phyloP scores from a whole-genome alignment of 2,797 vertebrate species.

The Labeo calbasu region DNA sequence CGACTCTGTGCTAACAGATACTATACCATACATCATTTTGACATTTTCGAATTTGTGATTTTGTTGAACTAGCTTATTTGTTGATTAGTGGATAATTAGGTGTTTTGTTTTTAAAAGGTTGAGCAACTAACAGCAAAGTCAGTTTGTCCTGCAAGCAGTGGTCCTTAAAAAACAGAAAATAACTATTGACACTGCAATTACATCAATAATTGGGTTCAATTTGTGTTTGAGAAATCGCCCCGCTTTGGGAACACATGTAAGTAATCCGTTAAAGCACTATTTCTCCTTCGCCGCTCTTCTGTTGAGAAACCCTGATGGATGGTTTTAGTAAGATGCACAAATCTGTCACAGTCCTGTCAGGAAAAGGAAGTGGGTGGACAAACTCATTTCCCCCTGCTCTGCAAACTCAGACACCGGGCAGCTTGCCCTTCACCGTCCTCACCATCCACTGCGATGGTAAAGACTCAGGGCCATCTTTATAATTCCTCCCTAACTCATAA shows the following conservation, averaged over 20 bases:
- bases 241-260: conserved; percentile 8
- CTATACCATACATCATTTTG: neutral
- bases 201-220: neutral
- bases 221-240: conserved; percentile 3
- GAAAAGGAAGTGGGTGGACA: conserved; percentile 31
- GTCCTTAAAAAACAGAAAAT: neutral
- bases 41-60: neutral
- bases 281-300: conserved; percentile 17
- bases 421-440: neutral
- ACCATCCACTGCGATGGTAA: neutral
- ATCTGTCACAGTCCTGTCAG: conserved; percentile 37
- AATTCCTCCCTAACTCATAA: conserved; percentile 36
- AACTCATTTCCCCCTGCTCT: conserved; percentile 36
- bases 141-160: neutral
- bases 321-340: conserved; percentile 39
- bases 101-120: neutral
- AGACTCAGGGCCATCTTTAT: conserved; percentile 5
- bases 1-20: neutral
- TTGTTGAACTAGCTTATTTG: neutral
- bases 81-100: neutral
- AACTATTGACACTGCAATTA: conserved; percentile 13
- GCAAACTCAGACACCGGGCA: conserved; percentile 20
- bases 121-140: neutral
- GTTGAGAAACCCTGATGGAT: conserved; percentile 3
- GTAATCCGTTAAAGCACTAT: conserved; percentile 33